phyloP scores from a whole-genome alignment of 53 echinoderm and acorn worm species.

The Crossaster papposus region DNA sequence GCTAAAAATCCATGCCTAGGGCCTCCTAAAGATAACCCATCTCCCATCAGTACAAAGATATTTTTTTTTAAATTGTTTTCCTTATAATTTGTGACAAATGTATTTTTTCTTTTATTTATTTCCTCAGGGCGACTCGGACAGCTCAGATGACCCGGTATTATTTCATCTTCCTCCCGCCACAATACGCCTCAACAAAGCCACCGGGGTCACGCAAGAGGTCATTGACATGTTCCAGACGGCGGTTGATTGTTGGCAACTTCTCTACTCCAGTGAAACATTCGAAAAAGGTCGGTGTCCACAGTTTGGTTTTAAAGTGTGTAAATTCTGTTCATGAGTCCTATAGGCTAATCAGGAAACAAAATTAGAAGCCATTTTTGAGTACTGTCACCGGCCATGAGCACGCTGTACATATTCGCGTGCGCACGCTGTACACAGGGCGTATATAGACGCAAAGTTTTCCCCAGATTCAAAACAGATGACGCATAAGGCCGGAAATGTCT shows the following conservation, averaged over 20 bases:
- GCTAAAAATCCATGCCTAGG: too few relatives aligned
- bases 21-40: too few relatives aligned
- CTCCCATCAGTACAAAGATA: not conserved
- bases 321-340: not conserved
- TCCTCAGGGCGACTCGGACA: slow-evolving; percentile 81
- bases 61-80: not conserved
- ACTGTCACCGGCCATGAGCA: too few relatives aligned
- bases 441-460: too few relatives aligned
- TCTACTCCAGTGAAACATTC: slow-evolving; percentile 78
- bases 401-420: too few relatives aligned
- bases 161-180: slow-evolving; percentile 58
- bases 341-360: too few relatives aligned
- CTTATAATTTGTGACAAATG: not conserved
- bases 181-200: slow-evolving; percentile 61
- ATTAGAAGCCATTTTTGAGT: too few relatives aligned
- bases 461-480: too few relatives aligned
- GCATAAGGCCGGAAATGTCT: too few relatives aligned
- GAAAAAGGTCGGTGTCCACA: slow-evolving; percentile 70
- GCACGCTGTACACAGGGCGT: too few relatives aligned
- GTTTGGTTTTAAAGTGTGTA: too few relatives aligned
- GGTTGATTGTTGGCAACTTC: slow-evolving; percentile 91
- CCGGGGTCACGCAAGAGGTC: slow-evolving; percentile 73
- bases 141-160: slow-evolving; percentile 71
- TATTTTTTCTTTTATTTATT: not conserved
- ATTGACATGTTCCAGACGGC: slow-evolving; percentile 88